Percentiles rank a stretch among this genome's conserved stretches.
phyloP scores from a whole-genome alignment of 2,113 vertebrate species.

The Clarias gariepinus region DNA sequence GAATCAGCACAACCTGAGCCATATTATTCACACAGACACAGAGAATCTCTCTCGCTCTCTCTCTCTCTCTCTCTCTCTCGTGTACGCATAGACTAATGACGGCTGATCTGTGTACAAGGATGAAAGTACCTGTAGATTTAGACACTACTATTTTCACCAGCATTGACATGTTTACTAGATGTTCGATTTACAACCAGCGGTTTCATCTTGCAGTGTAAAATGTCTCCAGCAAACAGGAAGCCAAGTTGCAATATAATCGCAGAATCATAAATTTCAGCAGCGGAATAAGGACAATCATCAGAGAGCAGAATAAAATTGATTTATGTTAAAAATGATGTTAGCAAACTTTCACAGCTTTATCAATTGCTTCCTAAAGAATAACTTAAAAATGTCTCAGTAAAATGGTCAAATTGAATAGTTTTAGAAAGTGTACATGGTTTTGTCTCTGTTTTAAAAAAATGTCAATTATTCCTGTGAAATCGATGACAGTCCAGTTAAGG shows the following conservation, averaged over 20 bases:
- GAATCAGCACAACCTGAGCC: conserved; percentile 13
- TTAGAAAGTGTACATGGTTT: not conserved
- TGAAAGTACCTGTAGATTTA: not conserved
- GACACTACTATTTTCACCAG: not conserved
- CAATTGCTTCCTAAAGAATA: not conserved
- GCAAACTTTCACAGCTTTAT: not conserved
- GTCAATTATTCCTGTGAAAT: not conserved
- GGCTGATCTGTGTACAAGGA: not conserved
- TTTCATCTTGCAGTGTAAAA: not conserved
- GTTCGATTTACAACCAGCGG: not conserved
- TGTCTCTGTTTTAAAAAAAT: not conserved
- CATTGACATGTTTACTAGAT: not conserved
- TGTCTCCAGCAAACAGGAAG: not conserved
- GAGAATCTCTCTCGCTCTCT: not conserved
- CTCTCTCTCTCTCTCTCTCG: not conserved
- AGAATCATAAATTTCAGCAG: not conserved
- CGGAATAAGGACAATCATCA: conserved; percentile 42
- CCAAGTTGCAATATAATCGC: not conserved
- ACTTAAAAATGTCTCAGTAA: not conserved
- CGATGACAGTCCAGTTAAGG: not conserved
- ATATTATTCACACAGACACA: not conserved
- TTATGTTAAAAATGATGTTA: conserved; percentile 51
- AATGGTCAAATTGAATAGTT: not conserved
- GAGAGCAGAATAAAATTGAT: conserved; percentile 55
- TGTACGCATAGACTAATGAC: not conserved